phyloP scores from a whole-genome alignment of 2,113 vertebrate species.

The Tragelaphus strepsiceros region DNA sequence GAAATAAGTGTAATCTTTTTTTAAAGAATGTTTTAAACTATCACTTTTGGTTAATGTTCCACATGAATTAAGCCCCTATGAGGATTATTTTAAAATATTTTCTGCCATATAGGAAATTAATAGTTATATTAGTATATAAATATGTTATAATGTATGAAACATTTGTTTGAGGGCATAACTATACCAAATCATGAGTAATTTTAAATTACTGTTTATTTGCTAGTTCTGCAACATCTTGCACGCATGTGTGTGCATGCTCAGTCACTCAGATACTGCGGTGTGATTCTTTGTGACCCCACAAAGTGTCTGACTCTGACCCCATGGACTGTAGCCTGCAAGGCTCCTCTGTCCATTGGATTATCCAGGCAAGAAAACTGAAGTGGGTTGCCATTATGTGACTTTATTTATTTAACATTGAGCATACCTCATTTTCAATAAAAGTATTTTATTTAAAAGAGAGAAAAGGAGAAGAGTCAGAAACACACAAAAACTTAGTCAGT shows the following conservation, averaged over 20 bases:
- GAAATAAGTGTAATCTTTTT: conserved; percentile 48
- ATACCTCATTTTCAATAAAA: conserved; percentile 45
- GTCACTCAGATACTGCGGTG: not conserved
- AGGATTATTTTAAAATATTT: conserved; percentile 51
- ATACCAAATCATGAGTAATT: conserved; percentile 31
- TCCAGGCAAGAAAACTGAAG: not conserved
- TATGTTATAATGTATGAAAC: conserved; percentile 9
- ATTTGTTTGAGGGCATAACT: conserved; percentile 7
- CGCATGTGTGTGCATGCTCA: not conserved
- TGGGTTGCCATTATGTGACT: not conserved
- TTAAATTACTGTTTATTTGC: conserved; percentile 33
- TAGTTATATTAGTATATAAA: conserved; percentile 37
- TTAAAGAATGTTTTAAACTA: not conserved
- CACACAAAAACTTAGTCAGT: not conserved
- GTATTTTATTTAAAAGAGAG: conserved; percentile 14
- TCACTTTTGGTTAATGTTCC: conserved; percentile 16
- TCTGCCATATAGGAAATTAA: conserved; percentile 13
- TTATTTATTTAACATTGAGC: conserved; percentile 24
- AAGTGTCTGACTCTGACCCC: not conserved
- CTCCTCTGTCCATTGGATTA: not conserved
- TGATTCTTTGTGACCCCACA: not conserved
- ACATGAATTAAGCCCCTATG: not conserved
- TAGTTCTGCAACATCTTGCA: not conserved
- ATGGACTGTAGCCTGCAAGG: not conserved
- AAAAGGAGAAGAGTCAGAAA: not conserved